Base-by-base conservation (phyloP, 2,888 invertebrate genomes). In the Meloe dianella region DNA sequence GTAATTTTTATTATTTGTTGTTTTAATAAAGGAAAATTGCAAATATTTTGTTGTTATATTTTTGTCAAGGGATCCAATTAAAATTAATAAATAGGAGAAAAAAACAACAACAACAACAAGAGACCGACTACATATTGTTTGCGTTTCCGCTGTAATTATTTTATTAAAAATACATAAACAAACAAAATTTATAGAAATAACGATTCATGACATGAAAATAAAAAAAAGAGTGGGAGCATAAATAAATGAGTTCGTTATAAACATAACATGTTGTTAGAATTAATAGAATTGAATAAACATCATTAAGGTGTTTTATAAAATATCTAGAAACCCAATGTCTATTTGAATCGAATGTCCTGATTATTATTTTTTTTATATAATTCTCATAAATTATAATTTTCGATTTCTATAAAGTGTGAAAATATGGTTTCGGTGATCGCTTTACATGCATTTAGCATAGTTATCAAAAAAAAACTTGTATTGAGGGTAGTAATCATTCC, bases 231-330 rank as follows among this genome's bases (percentile, higher is more conserved):
- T 71, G 65, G 70, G 66, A 51, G 24, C 67, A 63, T 70, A 68
- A 72, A 72, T 71, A 72, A 70, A 67, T 71, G 68, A 71, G 67
- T 72, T 72, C 66, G 62, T 70, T 71, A 72, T 67, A 66, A n/a
- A 71, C 68, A 67, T 68, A 70, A 65, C 71, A 63, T 69, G 68
- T 57, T 67, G 71, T 69, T 71, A 69, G 65, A 70, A 73, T 73
- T 73, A 73, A 72, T 72, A 71, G 68, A 71, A 69, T 66, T 71
- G 68, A 68, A 70, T 67, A 70, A 73, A 73, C 73, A 73, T 71
- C 73, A 71, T 71, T 71, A 72, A n/a, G 66, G 64, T 61, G 65
- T 63, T 69, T 63, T 64, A 24, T 51, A 51, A 51, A 51, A 51
- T 64, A 65, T n/a, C n/a, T n/a, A n/a, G n/a, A n/a, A n/a, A n/a